phyloP scores from a whole-genome alignment of 2,797 vertebrate species.

The Parauchenoglanis ngamensis region DNA sequence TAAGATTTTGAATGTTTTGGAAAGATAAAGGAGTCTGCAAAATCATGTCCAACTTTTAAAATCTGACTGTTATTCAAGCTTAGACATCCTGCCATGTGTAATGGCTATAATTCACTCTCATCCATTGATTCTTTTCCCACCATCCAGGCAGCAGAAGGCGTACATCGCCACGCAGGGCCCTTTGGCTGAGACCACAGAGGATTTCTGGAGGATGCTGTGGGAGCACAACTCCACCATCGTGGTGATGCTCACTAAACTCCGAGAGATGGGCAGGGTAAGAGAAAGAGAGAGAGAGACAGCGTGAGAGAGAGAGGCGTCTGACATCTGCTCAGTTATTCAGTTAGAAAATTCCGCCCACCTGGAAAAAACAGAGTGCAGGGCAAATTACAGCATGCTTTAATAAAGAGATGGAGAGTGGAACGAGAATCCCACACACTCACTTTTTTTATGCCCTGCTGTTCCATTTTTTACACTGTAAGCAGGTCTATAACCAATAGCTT shows the following conservation, averaged over 20 bases:
- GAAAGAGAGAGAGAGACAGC: neutral
- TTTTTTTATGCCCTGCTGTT: constrained; percentile 13
- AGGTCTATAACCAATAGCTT: constrained; percentile 26
- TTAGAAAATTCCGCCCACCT: constrained; percentile 29
- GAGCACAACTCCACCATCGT: constrained; percentile 99
- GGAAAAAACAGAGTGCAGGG: constrained; percentile 17
- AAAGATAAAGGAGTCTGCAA: neutral
- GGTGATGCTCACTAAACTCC: constrained; percentile 97
- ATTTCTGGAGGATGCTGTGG: constrained; percentile 99
- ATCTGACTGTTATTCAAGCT: neutral
- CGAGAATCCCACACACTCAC: constrained; percentile 29
- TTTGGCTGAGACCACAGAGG: constrained; percentile 97
- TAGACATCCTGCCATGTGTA: neutral
- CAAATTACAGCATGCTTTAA: constrained; percentile 26
- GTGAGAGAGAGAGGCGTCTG: constrained; percentile 1
- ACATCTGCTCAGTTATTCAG: constrained; percentile 10
- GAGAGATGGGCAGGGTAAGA: constrained; percentile 97
- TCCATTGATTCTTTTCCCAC: neutral
- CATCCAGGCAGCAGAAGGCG: constrained; percentile 89
- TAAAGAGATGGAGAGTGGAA: constrained; percentile 25
- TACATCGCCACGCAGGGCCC: constrained; percentile 98
- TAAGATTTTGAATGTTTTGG: neutral
- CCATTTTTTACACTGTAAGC: constrained; percentile 23
- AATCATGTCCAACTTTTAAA: neutral
- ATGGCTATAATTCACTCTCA: neutral